Conservation (phyloP, 2,113 vertebrate species). For the Raja brachyura region DNA sequence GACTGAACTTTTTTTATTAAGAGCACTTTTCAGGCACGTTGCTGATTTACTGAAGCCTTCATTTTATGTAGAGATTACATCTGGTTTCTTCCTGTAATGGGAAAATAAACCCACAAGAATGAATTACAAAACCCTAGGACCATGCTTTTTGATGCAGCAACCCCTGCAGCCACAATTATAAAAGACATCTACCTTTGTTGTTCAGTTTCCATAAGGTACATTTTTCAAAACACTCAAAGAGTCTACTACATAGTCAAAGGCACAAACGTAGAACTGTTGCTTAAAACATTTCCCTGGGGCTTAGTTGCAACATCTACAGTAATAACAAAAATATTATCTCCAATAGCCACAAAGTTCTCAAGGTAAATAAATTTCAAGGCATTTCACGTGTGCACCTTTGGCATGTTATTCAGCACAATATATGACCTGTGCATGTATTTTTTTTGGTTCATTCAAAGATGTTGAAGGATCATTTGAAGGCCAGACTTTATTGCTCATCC, state of each 20-base stretch:
- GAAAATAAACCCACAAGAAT: not conserved
- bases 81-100: not conserved
- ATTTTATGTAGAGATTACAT: not conserved
- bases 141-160: not conserved
- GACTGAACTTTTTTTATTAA: not conserved
- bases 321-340: not conserved
- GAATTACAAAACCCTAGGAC: not conserved
- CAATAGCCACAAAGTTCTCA: not conserved
- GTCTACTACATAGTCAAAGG: too few species aligned
- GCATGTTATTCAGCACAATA: not conserved
- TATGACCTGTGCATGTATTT: too few species aligned
- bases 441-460: too few species aligned
- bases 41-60: not conserved
- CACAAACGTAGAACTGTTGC: not conserved
- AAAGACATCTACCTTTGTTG: not conserved
- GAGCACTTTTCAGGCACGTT: not conserved
- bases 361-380: not conserved
- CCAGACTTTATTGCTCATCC: too few species aligned
- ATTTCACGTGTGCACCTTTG: not conserved
- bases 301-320: not conserved
- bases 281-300: not conserved
- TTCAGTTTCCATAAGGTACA: not conserved
- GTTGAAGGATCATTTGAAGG: too few species aligned
- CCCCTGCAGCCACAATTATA: not conserved
- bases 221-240: too few species aligned